A percentile compares a stretch with the other conserved stretches of the same genome.
Conservation (phyloP, 2,113 vertebrate species). For the Nerophis lumbriciformis region DNA sequence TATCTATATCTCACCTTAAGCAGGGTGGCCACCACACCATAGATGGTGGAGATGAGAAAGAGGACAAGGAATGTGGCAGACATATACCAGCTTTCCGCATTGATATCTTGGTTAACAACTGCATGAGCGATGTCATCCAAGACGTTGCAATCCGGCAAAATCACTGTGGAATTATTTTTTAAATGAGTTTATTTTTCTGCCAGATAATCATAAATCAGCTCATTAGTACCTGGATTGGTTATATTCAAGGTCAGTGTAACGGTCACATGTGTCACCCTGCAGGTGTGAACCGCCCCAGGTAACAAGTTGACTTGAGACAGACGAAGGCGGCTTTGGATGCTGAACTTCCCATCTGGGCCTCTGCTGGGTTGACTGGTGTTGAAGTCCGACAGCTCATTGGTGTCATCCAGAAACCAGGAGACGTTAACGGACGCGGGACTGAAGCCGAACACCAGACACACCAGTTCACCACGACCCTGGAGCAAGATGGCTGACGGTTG, state of each 20-base stretch:
- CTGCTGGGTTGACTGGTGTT: conserved; percentile 35
- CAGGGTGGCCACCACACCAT: conserved; percentile 47
- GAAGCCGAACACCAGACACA: conserved; percentile 61
- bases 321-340: conserved; percentile 51
- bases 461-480: conserved; percentile 33
- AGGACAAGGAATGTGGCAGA: conserved; percentile 50
- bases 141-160: conserved; percentile 22
- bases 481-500: conserved; percentile 49
- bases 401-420: conserved; percentile 50
- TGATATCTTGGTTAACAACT: conserved; percentile 26
- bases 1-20: conserved; percentile 55
- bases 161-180: conserved; percentile 22
- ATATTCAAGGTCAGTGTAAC: conserved; percentile 29
- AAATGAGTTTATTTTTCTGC: not conserved
- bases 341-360: conserved; percentile 61
- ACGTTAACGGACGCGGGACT: conserved; percentile 56
- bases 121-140: conserved; percentile 33
- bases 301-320: conserved; percentile 29
- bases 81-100: conserved; percentile 55
- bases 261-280: conserved; percentile 53
- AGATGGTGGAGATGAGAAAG: conserved; percentile 57
- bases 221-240: conserved; percentile 48
- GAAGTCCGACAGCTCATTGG: conserved; percentile 3
- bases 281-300: conserved; percentile 53
- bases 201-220: not conserved